Conservation (phyloP, 2,797 vertebrate genomes). For the Percopsis omiscomaycus region DNA sequence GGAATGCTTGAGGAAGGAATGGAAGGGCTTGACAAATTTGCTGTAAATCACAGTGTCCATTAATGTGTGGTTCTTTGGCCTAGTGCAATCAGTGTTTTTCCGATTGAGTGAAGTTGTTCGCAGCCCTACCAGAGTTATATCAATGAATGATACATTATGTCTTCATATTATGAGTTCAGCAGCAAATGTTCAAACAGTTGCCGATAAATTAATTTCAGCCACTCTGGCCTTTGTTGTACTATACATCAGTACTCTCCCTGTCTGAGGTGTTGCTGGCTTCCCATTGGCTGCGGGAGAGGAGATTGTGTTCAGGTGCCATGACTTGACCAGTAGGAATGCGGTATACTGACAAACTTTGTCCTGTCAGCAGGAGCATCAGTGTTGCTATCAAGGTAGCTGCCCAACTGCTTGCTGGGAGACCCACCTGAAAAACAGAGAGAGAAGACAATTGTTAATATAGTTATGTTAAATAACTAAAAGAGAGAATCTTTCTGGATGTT, state of each 20-base stretch:
- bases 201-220: too few species aligned
- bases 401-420: conserved; percentile 78
- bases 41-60: too few species aligned
- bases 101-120: too few species aligned
- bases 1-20: too few species aligned
- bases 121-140: too few species aligned
- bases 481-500: neutral
- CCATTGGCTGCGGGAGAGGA: conserved; percentile 51
- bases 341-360: conserved; percentile 51
- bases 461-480: neutral
- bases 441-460: neutral
- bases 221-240: neutral
- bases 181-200: too few species aligned
- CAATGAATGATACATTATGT: too few species aligned
- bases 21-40: too few species aligned
- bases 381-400: conserved; percentile 65
- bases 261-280: conserved; percentile 41
- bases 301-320: conserved; percentile 67
- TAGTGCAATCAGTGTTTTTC: too few species aligned
- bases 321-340: conserved; percentile 63
- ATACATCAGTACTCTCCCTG: conserved; percentile 58
- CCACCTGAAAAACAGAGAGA: conserved; percentile 52
- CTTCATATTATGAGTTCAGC: too few species aligned
- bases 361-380: conserved; percentile 71
- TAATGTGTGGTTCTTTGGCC: too few species aligned